Conservation (phyloP, 1,140 invertebrate species). For the Pollicipes pollicipes region DNA sequence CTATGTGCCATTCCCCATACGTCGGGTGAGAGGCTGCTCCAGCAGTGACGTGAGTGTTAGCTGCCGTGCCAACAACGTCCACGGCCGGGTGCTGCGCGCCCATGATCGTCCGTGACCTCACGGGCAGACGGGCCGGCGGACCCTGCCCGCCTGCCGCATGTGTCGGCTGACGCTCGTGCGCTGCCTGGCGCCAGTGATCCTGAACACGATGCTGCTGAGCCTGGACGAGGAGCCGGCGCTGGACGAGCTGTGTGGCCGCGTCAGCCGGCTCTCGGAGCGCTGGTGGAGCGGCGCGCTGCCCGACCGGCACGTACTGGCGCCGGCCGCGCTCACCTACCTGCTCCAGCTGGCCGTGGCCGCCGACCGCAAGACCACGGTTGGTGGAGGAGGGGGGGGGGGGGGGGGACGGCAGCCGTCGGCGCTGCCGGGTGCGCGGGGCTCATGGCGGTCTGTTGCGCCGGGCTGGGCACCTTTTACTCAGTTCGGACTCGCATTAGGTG, state of each 20-base stretch:
- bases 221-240: background rate
- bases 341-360: background rate
- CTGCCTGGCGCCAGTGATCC: background rate
- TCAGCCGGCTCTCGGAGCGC: background rate
- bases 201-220: conserved; percentile 1
- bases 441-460: no score
- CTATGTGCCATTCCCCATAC: no score
- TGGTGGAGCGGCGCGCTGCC: background rate
- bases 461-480: no score
- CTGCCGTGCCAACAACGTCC: no score
- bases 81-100: no score
- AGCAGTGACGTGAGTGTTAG: no score
- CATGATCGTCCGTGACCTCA: no score
- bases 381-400: background rate
- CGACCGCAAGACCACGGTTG: background rate
- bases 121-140: no score
- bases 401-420: background rate
- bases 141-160: no score
- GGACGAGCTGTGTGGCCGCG: background rate
- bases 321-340: background rate
- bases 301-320: background rate
- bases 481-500: no score
- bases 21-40: no score
- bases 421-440: background rate
- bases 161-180: no score